Conservation (phyloP, 2,797 vertebrate species). For the Menidia menidia region DNA sequence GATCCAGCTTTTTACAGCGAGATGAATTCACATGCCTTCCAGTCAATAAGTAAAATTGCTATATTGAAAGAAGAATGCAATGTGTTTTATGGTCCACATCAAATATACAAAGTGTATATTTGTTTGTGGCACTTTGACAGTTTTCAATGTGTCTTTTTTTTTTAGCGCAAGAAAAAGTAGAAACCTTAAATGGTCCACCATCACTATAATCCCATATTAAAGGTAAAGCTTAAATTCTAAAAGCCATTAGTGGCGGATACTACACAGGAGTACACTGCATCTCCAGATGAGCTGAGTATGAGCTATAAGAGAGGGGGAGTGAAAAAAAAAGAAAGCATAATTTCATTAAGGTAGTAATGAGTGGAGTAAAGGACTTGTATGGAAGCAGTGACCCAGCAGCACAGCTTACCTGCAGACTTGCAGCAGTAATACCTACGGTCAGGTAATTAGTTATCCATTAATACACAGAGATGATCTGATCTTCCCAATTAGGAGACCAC, state of each 20-base stretch:
- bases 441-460: slow-evolving; percentile 83
- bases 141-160: slow-evolving; percentile 17
- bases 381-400: slow-evolving; percentile 69
- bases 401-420: slow-evolving; percentile 76
- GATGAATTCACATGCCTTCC: slow-evolving; percentile 13
- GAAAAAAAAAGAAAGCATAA: slow-evolving; percentile 46
- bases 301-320: slow-evolving; percentile 23
- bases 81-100: slow-evolving; percentile 17
- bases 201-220: slow-evolving; percentile 23
- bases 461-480: slow-evolving; percentile 78
- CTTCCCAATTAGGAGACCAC: slow-evolving; percentile 67
- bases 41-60: slow-evolving; percentile 28
- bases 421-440: slow-evolving; percentile 79
- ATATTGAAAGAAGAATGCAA: background rate
- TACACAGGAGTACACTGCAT: slow-evolving; percentile 36
- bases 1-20: slow-evolving; percentile 57
- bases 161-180: background rate
- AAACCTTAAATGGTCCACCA: background rate
- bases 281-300: slow-evolving; percentile 45
- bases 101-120: slow-evolving; percentile 18
- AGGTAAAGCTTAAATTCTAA: slow-evolving; percentile 11
- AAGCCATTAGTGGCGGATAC: slow-evolving; percentile 40
- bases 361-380: slow-evolving; percentile 66
- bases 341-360: slow-evolving; percentile 79
- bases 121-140: background rate